phyloP scores from a whole-genome alignment of 2,797 vertebrate genomes.

The Gastrophryne carolinensis region DNA sequence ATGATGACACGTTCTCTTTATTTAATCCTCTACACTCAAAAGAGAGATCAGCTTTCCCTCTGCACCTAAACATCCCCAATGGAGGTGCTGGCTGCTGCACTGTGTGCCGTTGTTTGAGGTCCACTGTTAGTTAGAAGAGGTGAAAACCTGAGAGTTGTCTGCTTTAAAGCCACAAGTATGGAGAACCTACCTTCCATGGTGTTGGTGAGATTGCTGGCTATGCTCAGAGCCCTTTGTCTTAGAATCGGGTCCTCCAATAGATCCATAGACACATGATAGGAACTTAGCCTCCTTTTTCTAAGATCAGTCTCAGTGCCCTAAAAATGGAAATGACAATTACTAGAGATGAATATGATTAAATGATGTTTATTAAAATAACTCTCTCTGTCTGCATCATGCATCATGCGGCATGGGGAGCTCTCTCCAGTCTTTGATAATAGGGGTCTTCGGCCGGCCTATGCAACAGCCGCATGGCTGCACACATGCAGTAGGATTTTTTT shows the following conservation, averaged over 20 bases:
- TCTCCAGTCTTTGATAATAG: neutral
- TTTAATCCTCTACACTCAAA: too few species aligned
- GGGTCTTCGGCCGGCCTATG: neutral
- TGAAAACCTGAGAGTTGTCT: too few species aligned
- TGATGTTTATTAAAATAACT: neutral
- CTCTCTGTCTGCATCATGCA: conserved; percentile 47
- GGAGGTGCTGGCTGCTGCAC: too few species aligned
- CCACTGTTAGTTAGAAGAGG: too few species aligned
- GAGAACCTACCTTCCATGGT: conserved; percentile 85
- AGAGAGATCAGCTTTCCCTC: too few species aligned
- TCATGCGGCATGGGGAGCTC: conserved; percentile 51
- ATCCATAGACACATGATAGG: conserved; percentile 81
- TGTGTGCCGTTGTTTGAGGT: too few species aligned
- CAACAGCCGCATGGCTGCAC: neutral
- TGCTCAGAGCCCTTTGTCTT: conserved; percentile 85
- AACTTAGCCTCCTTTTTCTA: conserved; percentile 82
- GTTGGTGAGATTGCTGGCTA: conserved; percentile 90
- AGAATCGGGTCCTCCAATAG: conserved; percentile 78
- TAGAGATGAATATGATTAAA: neutral
- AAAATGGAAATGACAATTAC: conserved; percentile 49
- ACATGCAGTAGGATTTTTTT: conserved; percentile 15
- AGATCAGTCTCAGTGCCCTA: conserved; percentile 86
- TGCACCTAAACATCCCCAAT: too few species aligned
- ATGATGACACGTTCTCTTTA: too few species aligned
- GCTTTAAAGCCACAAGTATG: too few species aligned